Base-by-base conservation (phyloP, 2,888 invertebrate species). In the Amiota mariae region DNA sequence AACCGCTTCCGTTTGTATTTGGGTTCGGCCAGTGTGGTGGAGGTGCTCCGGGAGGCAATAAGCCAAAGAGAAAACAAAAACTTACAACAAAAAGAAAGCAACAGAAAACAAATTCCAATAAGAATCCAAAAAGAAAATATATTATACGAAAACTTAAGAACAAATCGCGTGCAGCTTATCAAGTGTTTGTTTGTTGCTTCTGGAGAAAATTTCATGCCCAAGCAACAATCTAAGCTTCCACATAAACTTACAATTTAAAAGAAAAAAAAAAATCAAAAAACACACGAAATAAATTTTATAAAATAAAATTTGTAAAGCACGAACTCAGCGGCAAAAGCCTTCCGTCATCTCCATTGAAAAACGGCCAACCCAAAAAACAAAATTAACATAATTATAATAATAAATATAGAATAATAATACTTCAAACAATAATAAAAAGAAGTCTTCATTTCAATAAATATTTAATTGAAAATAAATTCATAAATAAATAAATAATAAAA, bases 21-120 rank as follows among this genome's bases (percentile, higher is more conserved):
- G 88, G 89, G 89, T 89, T 88, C 87, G 89, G 89, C 89, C 90
- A 85, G 86, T 84, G 85, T 89, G 88, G 85, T 89, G 88, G 89
- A 89, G 90, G 89, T 89, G 89, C 86, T 88, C 85, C 86, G 89
- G 88, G 86, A 84, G 89, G 88, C 85, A 36, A 36, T 75, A 76
- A 73, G 71, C 71, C 73, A 68, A 72, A 73, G 73, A 64, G 20
- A 48, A 73, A 20, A 67, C 67, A 56, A 13, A 46, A 56, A 70
- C 54, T 24, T 36, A 20, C n/a, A 13, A 49, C 74, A 75, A 74
- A 73, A 73, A 72, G 71, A 74, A 72, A 68, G 77, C 75, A 66
- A 63, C 66, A 68, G 56, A 76, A 73, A 78, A 75, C 72, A 59
- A 74, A 70, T 74, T 68, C 68, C 3, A 72, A 72, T 73, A 76